phyloP scores from a whole-genome alignment of 2,888 invertebrate species.

The Hypsopygia costalis region DNA sequence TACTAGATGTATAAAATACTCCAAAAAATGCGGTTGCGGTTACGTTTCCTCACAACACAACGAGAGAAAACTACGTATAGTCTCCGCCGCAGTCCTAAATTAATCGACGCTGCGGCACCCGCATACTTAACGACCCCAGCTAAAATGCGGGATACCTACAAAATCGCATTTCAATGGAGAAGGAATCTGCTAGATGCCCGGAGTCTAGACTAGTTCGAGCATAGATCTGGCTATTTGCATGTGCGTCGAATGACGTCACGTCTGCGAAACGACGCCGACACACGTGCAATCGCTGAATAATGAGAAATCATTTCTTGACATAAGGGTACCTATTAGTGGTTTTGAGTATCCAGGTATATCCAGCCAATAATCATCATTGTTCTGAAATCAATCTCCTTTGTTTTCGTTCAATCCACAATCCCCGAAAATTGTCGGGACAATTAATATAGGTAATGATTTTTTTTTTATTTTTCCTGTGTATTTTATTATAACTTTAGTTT shows the following conservation, averaged over 20 bases:
- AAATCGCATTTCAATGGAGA: conserved; percentile 4
- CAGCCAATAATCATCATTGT: too few species aligned
- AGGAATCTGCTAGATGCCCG: conserved; percentile 10
- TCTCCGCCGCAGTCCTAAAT: neutral
- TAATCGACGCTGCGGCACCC: neutral
- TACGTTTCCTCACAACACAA: neutral
- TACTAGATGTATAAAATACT: too few species aligned
- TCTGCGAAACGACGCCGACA: neutral
- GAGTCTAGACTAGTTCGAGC: conserved; percentile 10
- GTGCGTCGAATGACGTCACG: conserved; percentile 10
- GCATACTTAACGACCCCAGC: neutral
- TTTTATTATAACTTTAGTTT: too few species aligned
- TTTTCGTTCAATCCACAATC: too few species aligned
- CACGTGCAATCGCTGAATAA: neutral
- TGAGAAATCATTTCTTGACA: too few species aligned
- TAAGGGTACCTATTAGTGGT: too few species aligned
- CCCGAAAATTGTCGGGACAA: too few species aligned
- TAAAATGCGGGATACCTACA: conserved; percentile 13
- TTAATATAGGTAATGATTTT: too few species aligned
- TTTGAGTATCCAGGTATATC: too few species aligned
- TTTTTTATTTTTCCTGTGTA: too few species aligned
- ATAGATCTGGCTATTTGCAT: conserved; percentile 12
- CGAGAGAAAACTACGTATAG: neutral
- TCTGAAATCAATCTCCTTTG: too few species aligned
- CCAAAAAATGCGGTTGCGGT: too few species aligned